Conservation (phyloP, 2,888 invertebrate species). For the Horisme vitalbata region DNA sequence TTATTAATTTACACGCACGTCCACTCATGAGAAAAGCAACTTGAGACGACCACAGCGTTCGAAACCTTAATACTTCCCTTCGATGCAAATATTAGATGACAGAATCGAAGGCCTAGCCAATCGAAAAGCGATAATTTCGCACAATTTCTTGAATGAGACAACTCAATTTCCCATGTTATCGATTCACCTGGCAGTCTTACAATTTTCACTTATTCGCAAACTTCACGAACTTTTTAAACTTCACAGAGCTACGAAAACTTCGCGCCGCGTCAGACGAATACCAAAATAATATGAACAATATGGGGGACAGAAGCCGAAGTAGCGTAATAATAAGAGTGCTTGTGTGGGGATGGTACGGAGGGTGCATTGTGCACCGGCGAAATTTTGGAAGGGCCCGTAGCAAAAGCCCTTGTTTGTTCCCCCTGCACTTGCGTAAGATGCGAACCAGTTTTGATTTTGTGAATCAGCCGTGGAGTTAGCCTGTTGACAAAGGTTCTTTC, state of each 20-base stretch:
- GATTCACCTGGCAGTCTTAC: slow-evolving; percentile 27
- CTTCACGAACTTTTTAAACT: slow-evolving; percentile 36
- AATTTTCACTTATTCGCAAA: slow-evolving; percentile 30
- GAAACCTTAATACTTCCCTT: slow-evolving; percentile 83
- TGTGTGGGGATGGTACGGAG: slow-evolving; percentile 81
- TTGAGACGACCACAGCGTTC: slow-evolving; percentile 81
- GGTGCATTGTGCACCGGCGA: slow-evolving; percentile 82
- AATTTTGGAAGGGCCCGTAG: slow-evolving; percentile 78
- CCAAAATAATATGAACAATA: slow-evolving; percentile 80
- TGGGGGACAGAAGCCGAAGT: slow-evolving; percentile 77
- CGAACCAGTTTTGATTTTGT: slow-evolving; percentile 81
- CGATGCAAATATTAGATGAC: slow-evolving; percentile 81
- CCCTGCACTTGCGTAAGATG: slow-evolving; percentile 81
- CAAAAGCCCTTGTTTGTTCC: slow-evolving; percentile 75
- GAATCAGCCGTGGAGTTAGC: slow-evolving; percentile 62
- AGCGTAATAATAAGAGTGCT: slow-evolving; percentile 80
- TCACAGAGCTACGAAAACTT: slow-evolving; percentile 51
- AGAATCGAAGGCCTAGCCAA: slow-evolving; percentile 65
- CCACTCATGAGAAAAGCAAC: slow-evolving; percentile 83
- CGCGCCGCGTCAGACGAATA: slow-evolving; percentile 71
- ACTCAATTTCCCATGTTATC: slow-evolving; percentile 33
- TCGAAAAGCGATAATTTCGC: slow-evolving; percentile 62
- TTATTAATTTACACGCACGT: slow-evolving; percentile 81
- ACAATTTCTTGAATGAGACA: slow-evolving; percentile 41
- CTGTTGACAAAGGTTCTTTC: slow-evolving; percentile 63